Evolutionary conservation across 1,140 invertebrate species (phyloP).

Genomic region (Phymastichus coffea): DNA sequence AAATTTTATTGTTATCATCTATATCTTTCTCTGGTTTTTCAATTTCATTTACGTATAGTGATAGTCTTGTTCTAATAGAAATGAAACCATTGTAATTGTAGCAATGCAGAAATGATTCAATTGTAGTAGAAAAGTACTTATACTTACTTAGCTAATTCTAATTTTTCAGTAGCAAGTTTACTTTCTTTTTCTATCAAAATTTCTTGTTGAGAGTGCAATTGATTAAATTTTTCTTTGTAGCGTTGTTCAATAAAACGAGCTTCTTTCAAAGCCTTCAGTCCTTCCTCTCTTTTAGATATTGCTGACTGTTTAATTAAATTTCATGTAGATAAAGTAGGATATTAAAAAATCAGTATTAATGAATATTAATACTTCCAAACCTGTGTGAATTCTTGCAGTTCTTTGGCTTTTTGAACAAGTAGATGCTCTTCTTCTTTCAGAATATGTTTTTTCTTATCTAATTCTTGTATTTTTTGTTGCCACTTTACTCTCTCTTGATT

Average conservation of each 20-base stretch:
- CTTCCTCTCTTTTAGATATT: constrained; percentile 47
- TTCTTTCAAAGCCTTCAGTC: constrained; percentile 42
- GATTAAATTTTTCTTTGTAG: constrained; percentile 41
- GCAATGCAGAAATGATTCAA: too few species aligned
- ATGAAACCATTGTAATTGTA: too few species aligned
- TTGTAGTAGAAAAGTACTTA: too few species aligned
- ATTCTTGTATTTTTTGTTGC: constrained; percentile 43
- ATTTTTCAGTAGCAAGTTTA: constrained; percentile 41
- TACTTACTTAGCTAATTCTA: constrained; percentile 44
- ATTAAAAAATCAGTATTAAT: not conserved
- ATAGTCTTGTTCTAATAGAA: too few species aligned
- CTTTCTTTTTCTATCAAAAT: constrained; percentile 45
- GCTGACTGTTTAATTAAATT: constrained; percentile 36
- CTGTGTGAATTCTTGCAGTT: constrained; percentile 48
- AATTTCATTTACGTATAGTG: constrained; percentile 31
- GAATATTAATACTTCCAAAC: constrained; percentile 24
- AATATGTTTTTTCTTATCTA: constrained; percentile 38
- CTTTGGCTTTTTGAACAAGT: constrained; percentile 44
- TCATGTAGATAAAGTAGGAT: not conserved
- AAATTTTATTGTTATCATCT: constrained; percentile 10
- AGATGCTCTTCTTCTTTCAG: constrained; percentile 43
- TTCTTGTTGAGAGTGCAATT: constrained; percentile 43
- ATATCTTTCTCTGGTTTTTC: constrained; percentile 44
- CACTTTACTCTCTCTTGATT: constrained; percentile 44
- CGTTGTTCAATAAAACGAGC: constrained; percentile 44